Base-by-base conservation (phyloP, 2,113 vertebrate species). In the Camelus bactrianus region DNA sequence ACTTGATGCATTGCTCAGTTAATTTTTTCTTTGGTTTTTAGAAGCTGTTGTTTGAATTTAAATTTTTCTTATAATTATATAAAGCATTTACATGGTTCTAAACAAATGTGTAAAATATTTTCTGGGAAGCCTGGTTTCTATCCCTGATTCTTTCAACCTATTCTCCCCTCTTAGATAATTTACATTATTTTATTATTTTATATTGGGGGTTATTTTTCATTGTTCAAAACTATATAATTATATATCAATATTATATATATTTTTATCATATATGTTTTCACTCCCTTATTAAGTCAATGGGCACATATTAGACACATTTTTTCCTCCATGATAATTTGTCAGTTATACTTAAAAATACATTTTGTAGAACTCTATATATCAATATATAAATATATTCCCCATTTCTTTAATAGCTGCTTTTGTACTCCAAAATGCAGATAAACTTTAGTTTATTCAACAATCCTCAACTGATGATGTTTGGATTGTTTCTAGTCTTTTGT, bases 1-100 rank as follows among this genome's bases (percentile, higher is more conserved):
- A 56, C 20, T 82, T 87, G 13, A 84, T 73, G 54, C 20, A 79
- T 60, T 73, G 2, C 2, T 87, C 28, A 5, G 35, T 48, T 56
- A 20, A n/a, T 38, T 87, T 93, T 82, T 60, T 38, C 24, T 83
- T 93, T 82, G 22, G 13, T 84, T 81, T 24, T 91, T 75, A 79
- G 20, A 91, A 69, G 7, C 15, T 67, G 17, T 3, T 62, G 62
- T 91, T 84, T 88, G 35, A 20, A 65, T 42, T 79, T 70, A 69
- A 1, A 56, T 32, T 81, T 80, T 42, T 56, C 69, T 54, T 26
- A 52, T 75, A 52, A 24, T 52, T 91, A 32, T 58, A 3, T 75
- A 48, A 79, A 91, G 75, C 4, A 64, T 67, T 90, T 35, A 70
- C 5, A 65, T 28, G 35, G 10, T 62, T 94, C 30, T 56, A 69